A percentile compares a stretch with the other conserved stretches of the same genome.
Conservation (phyloP, 2,797 vertebrate genomes). For the Mastacembelus armatus region DNA sequence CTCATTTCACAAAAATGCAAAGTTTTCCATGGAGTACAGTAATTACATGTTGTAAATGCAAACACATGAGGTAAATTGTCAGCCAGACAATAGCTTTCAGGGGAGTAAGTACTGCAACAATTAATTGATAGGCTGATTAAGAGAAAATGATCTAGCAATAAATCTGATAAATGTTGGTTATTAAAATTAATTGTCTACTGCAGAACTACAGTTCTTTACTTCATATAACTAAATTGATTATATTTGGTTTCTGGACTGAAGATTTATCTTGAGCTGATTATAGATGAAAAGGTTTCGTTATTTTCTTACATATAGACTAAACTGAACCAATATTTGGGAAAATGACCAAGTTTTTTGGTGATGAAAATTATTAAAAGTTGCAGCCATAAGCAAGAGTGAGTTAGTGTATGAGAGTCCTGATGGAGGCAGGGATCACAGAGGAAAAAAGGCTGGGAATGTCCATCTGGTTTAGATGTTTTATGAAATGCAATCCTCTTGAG, state of each 20-base stretch:
- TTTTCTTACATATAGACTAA: conserved; percentile 6
- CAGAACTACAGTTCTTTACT: not conserved
- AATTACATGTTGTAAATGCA: conserved; percentile 10
- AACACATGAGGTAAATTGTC: conserved; percentile 6
- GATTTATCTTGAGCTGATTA: not conserved
- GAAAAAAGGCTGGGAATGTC: not conserved
- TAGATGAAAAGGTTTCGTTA: not conserved
- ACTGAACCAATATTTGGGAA: not conserved
- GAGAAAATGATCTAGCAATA: not conserved
- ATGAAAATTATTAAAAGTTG: not conserved
- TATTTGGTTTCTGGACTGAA: not conserved
- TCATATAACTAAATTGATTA: not conserved
- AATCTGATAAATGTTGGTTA: not conserved
- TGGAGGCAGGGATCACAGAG: not conserved
- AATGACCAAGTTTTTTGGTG: not conserved
- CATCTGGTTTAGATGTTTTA: conserved; percentile 9
- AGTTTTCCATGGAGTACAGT: conserved; percentile 22
- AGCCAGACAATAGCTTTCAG: not conserved
- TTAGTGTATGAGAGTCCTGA: conserved; percentile 1
- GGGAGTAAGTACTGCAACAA: not conserved
- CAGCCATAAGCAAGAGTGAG: not conserved
- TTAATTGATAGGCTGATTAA: too few relatives aligned
- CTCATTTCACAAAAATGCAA: conserved; percentile 22
- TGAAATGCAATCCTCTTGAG: conserved; percentile 21
- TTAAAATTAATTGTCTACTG: not conserved